Evolutionary conservation across 2,888 invertebrate species (phyloP).

Genomic region (Saturnia pavonia): DNA sequence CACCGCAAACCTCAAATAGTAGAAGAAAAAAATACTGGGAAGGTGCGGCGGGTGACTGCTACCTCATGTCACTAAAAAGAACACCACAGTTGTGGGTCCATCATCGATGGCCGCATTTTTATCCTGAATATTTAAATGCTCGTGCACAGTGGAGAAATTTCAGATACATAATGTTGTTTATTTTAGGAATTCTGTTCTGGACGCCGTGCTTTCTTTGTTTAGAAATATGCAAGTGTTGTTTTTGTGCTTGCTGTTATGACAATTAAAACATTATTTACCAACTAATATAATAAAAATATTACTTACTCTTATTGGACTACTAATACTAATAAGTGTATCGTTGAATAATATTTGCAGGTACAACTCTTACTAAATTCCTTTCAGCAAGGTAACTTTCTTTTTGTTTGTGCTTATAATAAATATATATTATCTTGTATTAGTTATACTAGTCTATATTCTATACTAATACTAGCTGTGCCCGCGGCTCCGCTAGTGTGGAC

Average conservation of each 20-base stretch:
- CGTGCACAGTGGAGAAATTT: slow-evolving; percentile 36
- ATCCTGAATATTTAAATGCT: slow-evolving; percentile 35
- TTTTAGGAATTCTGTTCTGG: slow-evolving; percentile 47
- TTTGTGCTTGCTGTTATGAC: slow-evolving; percentile 28
- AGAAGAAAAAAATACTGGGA: slow-evolving; percentile 25
- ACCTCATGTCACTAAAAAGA: slow-evolving; percentile 40
- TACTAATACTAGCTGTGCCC: too few species aligned
- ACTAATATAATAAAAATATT: neutral
- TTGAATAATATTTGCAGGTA: too few species aligned
- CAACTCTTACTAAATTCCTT: too few species aligned
- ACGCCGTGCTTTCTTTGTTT: slow-evolving; percentile 50
- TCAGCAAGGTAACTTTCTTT: too few species aligned
- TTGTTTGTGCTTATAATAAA: too few species aligned
- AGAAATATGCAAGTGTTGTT: slow-evolving; percentile 47
- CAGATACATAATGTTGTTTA: slow-evolving; percentile 33
- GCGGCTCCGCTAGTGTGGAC: too few species aligned
- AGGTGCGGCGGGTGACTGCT: slow-evolving; percentile 46
- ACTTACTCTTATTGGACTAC: too few species aligned
- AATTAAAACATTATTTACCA: neutral
- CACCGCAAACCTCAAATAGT: neutral
- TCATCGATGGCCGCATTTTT: slow-evolving; percentile 41
- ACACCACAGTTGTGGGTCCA: slow-evolving; percentile 45
- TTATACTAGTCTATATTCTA: too few species aligned
- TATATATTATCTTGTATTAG: too few species aligned
- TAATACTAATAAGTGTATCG: neutral